A percentile compares a stretch with the other conserved stretches of the same genome.
Evolutionary conservation across 2,888 invertebrate species (phyloP).

Genomic region (Epiblema foenella): DNA sequence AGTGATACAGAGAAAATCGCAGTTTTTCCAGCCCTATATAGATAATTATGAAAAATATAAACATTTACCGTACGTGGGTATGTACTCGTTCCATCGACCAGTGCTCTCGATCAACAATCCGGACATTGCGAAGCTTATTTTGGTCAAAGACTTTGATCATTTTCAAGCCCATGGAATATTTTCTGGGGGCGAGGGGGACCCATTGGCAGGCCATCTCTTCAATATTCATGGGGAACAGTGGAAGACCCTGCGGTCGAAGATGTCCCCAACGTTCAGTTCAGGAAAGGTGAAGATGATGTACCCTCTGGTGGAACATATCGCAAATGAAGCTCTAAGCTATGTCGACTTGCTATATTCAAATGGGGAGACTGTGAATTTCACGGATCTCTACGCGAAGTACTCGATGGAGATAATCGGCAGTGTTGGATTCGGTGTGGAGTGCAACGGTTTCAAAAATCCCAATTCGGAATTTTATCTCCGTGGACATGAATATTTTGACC

Average conservation of each 20-base stretch:
- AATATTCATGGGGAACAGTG: conserved; percentile 85
- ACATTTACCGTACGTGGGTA: conserved; percentile 80
- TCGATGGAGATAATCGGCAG: conserved; percentile 86
- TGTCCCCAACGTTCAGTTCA: conserved; percentile 88
- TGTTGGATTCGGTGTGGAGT: conserved; percentile 86
- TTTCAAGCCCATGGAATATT: conserved; percentile 88
- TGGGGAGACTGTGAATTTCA: conserved; percentile 76
- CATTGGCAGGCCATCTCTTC: conserved; percentile 86
- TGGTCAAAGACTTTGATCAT: conserved; percentile 86
- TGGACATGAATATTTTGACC: conserved; percentile 76
- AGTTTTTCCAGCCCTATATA: conserved; percentile 86
- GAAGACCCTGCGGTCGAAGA: conserved; percentile 86
- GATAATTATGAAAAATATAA: conserved; percentile 85
- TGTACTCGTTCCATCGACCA: conserved; percentile 86
- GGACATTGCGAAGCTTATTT: conserved; percentile 84
- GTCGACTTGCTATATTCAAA: conserved; percentile 63
- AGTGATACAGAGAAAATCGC: conserved; percentile 81
- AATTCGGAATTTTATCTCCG: conserved; percentile 81
- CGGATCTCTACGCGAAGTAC: conserved; percentile 84
- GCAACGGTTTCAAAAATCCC: conserved; percentile 83
- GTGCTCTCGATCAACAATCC: conserved; percentile 87
- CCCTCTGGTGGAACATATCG: conserved; percentile 83
- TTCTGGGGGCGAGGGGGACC: conserved; percentile 85
- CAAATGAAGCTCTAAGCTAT: conserved; percentile 77
- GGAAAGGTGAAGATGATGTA: conserved; percentile 88